Evolutionary conservation across 2,888 invertebrate genomes (phyloP).

Genomic region (Penaeus monodon): DNA sequence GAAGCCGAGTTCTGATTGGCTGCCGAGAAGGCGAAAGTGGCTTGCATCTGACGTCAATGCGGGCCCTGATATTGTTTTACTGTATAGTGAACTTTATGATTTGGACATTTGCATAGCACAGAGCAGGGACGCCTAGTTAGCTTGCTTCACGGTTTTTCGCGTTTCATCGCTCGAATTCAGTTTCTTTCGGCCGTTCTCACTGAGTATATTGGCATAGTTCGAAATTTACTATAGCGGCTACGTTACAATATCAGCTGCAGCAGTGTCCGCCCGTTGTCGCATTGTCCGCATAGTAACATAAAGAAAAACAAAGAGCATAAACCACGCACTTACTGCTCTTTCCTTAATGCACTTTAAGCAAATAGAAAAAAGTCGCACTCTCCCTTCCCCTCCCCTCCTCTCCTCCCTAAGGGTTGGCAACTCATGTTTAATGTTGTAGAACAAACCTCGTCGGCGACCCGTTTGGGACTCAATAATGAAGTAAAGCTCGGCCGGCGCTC

Average conservation of each 20-base stretch:
- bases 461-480: slow-evolving; percentile 19
- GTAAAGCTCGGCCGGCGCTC: not conserved
- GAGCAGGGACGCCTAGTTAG: slow-evolving; percentile 37
- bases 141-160: slow-evolving; percentile 2
- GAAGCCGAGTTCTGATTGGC: slow-evolving; percentile 26
- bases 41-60: not conserved
- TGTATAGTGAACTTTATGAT: slow-evolving; percentile 47
- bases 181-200: slow-evolving; percentile 17
- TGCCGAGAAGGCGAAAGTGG: not conserved
- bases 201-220: too few species aligned
- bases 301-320: too few species aligned
- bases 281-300: too few species aligned
- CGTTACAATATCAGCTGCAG: too few species aligned
- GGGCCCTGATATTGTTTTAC: slow-evolving; percentile 47
- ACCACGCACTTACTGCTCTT: too few species aligned
- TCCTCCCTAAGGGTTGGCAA: slow-evolving; percentile 1
- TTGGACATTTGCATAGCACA: slow-evolving; percentile 46
- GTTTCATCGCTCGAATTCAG: slow-evolving; percentile 24
- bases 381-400: not conserved
- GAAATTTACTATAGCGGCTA: too few species aligned
- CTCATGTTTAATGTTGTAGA: slow-evolving; percentile 38
- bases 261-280: too few species aligned
- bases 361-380: not conserved
- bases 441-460: slow-evolving; percentile 36
- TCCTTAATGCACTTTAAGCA: slow-evolving; percentile 14